Conservation (phyloP, 2,797 vertebrate species). For the Acanthurus lineatus region DNA sequence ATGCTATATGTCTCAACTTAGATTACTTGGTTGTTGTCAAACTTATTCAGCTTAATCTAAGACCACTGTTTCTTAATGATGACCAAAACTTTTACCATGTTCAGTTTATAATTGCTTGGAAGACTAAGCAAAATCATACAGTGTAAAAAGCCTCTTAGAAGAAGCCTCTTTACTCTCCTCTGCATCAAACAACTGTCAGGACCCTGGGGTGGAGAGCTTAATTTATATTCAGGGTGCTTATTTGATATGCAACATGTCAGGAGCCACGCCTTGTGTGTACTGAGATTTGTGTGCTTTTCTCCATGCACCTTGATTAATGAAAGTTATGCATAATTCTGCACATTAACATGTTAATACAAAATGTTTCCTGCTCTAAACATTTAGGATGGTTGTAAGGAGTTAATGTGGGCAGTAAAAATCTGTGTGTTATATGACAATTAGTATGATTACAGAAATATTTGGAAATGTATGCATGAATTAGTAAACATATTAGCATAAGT, state of each 20-base stretch:
- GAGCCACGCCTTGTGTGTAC: slow-evolving; percentile 13
- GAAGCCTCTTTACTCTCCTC: too few relatives aligned
- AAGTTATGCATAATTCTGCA: slow-evolving; percentile 33
- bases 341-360: slow-evolving; percentile 40
- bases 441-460: slow-evolving; percentile 16
- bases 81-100: not conserved
- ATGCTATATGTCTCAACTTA: not conserved
- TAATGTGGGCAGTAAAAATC: not conserved
- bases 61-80: not conserved
- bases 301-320: slow-evolving; percentile 40
- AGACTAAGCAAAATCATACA: too few relatives aligned
- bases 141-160: too few relatives aligned
- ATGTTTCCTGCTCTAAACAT: slow-evolving; percentile 8
- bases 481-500: slow-evolving; percentile 22
- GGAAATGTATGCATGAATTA: slow-evolving; percentile 25
- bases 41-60: not conserved
- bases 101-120: too few relatives aligned
- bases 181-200: not conserved
- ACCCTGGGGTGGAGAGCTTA: not conserved
- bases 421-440: slow-evolving; percentile 15
- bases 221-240: slow-evolving; percentile 33
- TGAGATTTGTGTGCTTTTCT: slow-evolving; percentile 33
- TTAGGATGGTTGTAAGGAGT: slow-evolving; percentile 5
- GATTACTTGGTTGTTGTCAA: not conserved
- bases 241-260: slow-evolving; percentile 50